Evolutionary conservation across 2,797 vertebrate species (phyloP).

Genomic region (Pangasius larnaudii): DNA sequence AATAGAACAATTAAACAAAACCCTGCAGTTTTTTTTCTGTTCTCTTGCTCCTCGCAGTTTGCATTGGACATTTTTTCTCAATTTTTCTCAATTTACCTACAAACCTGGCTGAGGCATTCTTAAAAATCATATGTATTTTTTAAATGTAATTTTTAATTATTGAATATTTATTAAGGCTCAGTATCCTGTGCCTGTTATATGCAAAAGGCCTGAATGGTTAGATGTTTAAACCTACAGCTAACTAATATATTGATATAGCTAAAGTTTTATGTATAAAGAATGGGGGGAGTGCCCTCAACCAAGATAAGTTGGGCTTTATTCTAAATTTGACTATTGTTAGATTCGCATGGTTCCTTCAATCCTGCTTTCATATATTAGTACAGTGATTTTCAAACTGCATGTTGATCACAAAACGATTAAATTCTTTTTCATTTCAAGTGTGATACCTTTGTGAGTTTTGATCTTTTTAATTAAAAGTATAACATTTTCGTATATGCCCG

Average conservation of each 20-base stretch:
- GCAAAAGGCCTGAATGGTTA: neutral
- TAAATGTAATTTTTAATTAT: neutral
- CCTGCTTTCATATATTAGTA: neutral
- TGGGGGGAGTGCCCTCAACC: neutral
- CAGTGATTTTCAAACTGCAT: neutral
- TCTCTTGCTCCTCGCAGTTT: neutral
- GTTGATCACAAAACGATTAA: neutral
- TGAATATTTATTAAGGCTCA: neutral
- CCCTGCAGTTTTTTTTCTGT: neutral
- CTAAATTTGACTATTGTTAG: neutral
- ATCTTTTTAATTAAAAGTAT: neutral
- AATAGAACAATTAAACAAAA: neutral
- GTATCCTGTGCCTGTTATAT: neutral
- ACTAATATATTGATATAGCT: neutral
- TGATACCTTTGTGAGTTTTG: neutral
- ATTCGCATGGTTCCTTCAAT: neutral
- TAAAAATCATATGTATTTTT: neutral
- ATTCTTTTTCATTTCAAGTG: neutral
- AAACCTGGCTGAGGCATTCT: neutral
- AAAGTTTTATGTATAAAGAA: neutral
- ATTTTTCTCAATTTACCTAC: neutral
- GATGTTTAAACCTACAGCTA: neutral
- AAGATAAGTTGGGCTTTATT: neutral
- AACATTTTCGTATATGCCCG: neutral
- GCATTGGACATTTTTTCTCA: neutral